A percentile compares a stretch with the other conserved stretches of the same genome.
phyloP scores from a whole-genome alignment of 2,888 invertebrate species.

The Ligdia adustata region DNA sequence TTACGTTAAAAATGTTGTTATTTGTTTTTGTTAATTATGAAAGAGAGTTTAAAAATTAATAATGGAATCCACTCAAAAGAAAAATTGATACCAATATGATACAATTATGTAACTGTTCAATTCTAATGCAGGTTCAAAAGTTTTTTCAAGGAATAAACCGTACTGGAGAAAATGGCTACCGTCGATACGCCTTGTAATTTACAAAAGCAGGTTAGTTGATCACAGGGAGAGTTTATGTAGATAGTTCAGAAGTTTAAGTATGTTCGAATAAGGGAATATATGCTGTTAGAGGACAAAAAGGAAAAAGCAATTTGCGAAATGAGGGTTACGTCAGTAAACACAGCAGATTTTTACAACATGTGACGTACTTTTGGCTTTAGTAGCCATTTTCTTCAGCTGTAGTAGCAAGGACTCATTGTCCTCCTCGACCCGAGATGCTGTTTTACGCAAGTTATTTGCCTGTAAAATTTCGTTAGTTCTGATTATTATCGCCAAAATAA shows the following conservation, averaged over 20 bases:
- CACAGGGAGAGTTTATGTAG: constrained; percentile 21
- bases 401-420: constrained; percentile 98
- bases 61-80: constrained; percentile 39
- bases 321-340: constrained; percentile 59
- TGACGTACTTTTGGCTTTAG: constrained; percentile 91
- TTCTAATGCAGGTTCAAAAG: constrained; percentile 47
- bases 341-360: constrained; percentile 65
- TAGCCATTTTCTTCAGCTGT: constrained; percentile 98
- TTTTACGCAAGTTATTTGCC: constrained; percentile 94
- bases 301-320: constrained; percentile 39
- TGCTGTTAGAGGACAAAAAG: constrained; percentile 31
- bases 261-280: constrained; percentile 33
- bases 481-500: constrained; percentile 53
- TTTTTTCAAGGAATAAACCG: constrained; percentile 38
- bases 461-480: constrained; percentile 83
- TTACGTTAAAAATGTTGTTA: background rate
- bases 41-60: constrained; percentile 32
- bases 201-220: constrained; percentile 72
- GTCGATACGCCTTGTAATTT: constrained; percentile 63
- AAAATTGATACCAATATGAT: constrained; percentile 17
- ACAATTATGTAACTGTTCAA: constrained; percentile 38
- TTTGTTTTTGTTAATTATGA: constrained; percentile 25
- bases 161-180: constrained; percentile 84
- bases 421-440: constrained; percentile 96
- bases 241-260: constrained; percentile 15